Base-by-base conservation (phyloP, 1,140 invertebrate genomes). In the Agrilus planipennis region DNA sequence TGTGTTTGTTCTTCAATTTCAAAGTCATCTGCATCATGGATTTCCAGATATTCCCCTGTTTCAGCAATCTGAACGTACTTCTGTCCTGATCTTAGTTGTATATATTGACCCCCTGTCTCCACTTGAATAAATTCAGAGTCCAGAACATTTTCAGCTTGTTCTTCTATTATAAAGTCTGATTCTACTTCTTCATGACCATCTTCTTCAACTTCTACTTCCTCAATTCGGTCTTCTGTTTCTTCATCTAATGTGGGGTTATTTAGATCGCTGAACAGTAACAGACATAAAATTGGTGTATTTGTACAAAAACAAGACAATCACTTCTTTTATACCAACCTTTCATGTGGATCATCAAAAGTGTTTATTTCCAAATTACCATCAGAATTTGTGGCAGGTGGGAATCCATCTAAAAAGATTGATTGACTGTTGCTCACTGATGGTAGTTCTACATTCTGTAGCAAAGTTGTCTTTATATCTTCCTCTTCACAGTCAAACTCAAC, bases 341-440 rank as follows among this genome's bases (percentile, higher is more conserved):
- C 44, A 16, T 37, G 34, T 18, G 22, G 3, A 10, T 39, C 20
- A 32, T 44, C 12, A 38, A 41, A 44, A 4, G 42, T 47, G 41
- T 52, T 51, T 21, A 61, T 55, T 27, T 55, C 35, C 10, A 59
- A 36, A 45, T 58, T 58, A 18, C 57, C 55, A 55, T 61, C 53
- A 7, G 52, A 36, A 36, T 36, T 36, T 22, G 10, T 21, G 3
- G 12, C 17, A 15, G 23, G 23, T 4, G 20, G 7, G 2, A 36
- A 2, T 21, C n/a, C 11, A 14, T 36, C 9, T 7, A 4, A 2
- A 9, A 36, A 21, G 18, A 36, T 36, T n/a, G n/a, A n/a, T 15
- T 32, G n/a, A 4, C 19, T 17, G 5, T 21, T 21, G 2, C 15
- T 21, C 4, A 12, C 3, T 20, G 20, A 18, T 4, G 15, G 6